A percentile compares a stretch with the other conserved stretches of the same genome.
Evolutionary conservation across 2,888 invertebrate genomes (phyloP).

Genomic region (Linnaemya vulpina): DNA sequence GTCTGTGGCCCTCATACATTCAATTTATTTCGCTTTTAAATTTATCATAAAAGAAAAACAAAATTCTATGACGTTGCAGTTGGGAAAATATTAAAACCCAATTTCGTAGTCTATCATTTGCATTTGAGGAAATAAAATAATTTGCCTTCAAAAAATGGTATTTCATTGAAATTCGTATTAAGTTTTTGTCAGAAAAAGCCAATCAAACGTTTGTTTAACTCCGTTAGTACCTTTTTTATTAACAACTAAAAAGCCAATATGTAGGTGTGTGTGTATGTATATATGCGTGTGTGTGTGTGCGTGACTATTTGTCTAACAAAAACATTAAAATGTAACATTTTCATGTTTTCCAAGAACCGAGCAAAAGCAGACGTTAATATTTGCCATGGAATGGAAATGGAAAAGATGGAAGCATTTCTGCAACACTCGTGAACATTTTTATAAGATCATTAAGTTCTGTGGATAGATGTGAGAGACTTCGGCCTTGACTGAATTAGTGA

Average conservation of each 20-base stretch:
- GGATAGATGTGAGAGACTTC: too few species aligned
- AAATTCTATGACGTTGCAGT: too few species aligned
- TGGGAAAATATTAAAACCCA: too few species aligned
- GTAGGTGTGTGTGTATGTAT: background rate
- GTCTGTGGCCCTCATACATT: too few species aligned
- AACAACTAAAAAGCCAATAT: background rate
- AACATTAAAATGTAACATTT: slow-evolving; percentile 20
- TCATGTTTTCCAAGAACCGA: background rate
- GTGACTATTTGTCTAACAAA: slow-evolving; percentile 4
- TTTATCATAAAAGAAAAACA: too few species aligned
- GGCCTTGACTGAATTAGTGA: too few species aligned
- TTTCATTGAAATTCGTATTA: slow-evolving; percentile 22
- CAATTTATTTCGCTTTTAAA: too few species aligned
- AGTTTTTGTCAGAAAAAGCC: slow-evolving; percentile 16
- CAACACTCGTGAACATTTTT: background rate
- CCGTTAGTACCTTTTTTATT: background rate
- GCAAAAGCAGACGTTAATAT: background rate
- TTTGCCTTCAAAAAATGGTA: background rate
- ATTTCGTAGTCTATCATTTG: too few species aligned
- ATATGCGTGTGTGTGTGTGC: background rate
- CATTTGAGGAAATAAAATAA: background rate
- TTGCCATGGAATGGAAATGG: background rate
- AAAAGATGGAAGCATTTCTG: background rate
- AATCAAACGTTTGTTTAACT: slow-evolving; percentile 16
- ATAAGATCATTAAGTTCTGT: background rate